Percentiles rank a stretch among this genome's conserved stretches.
Evolutionary conservation across 2,113 vertebrate genomes (phyloP).

Genomic region (Trogon surrucura): DNA sequence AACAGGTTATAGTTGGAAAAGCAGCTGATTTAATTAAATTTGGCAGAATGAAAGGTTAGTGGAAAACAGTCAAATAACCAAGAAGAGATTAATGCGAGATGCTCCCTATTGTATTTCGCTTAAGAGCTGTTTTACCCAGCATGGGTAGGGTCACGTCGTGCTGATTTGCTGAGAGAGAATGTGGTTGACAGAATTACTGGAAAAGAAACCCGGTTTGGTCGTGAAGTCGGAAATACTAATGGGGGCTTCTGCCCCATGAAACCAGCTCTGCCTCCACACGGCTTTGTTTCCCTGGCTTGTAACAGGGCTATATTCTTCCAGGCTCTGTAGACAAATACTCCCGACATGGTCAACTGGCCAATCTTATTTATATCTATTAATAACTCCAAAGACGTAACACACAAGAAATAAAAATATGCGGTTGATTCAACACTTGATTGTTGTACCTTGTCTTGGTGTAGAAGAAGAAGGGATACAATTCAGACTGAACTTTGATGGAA

Average conservation of each 20-base stretch:
- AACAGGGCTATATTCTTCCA: not conserved
- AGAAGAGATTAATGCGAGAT: conserved; percentile 38
- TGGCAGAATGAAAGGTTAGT: conserved; percentile 63
- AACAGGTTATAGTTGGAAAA: conserved; percentile 3
- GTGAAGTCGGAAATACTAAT: not conserved
- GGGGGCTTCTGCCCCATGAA: not conserved
- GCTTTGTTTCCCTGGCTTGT: not conserved
- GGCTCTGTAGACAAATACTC: not conserved
- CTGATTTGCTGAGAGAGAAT: not conserved
- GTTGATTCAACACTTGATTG: not conserved
- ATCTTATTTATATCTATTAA: not conserved
- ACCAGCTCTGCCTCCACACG: not conserved
- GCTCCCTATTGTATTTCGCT: conserved; percentile 31
- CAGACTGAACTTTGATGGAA: not conserved
- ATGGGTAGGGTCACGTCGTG: not conserved
- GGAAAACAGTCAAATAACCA: conserved; percentile 57
- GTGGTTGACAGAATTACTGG: conserved; percentile 37
- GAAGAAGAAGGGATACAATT: not conserved
- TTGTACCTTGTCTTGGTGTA: not conserved
- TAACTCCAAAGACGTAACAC: not conserved
- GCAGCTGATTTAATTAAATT: conserved; percentile 59
- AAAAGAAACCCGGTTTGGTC: not conserved
- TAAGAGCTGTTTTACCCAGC: conserved; percentile 10
- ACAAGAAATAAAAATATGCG: not conserved
- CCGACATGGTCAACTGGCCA: not conserved